Base-by-base conservation (phyloP, 2,888 invertebrate genomes). In the Aphodius sticticus region DNA sequence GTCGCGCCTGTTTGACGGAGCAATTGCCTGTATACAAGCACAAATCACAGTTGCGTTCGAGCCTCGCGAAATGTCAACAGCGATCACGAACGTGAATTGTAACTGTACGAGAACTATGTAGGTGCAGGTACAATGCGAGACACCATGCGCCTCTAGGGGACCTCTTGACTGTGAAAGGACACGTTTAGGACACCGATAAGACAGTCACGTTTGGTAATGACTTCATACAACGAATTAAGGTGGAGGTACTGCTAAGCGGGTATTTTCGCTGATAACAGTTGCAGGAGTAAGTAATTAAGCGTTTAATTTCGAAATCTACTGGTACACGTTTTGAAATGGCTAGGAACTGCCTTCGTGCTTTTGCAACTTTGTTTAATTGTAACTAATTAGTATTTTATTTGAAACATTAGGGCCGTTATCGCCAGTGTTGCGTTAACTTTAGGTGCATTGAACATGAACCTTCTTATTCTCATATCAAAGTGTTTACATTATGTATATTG, bases 151-250 rank as follows among this genome's bases (percentile, higher is more conserved):
- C 53, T 12, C 53, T 9, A 12, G 53, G 53, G 53, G 53, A 53
- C 53, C 53, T 9, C 9, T 53, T n/a, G 16, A 9, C 74, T 74
- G 74, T 74, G 74, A 74, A 74, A 74, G 74, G 74, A 74, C 74
- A 74, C 16, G 74, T 74, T 74, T 36, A 74, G 74, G 74, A 74
- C 74, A 70, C 74, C 16, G 74, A 36, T 74, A 74, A 36, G 26
- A 74, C 74, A n/a, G 74, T 74, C 74, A 74, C 74, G 74, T 74
- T 74, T n/a, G 74, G 35, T 74, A 74, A 74, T 74, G 74, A 74
- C 74, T 74, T 74, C 36, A 74, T 74, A 74, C 36, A 26, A 26
- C 37, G 35, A 74, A 16, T 15, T 0, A 53, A 53, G 9, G 26
- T 26, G 26, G 26, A 26, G 53, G 53, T 53, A 53, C 7, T 53